phyloP scores from a whole-genome alignment of 2,888 invertebrate species.

The Cephonodes hylas region DNA sequence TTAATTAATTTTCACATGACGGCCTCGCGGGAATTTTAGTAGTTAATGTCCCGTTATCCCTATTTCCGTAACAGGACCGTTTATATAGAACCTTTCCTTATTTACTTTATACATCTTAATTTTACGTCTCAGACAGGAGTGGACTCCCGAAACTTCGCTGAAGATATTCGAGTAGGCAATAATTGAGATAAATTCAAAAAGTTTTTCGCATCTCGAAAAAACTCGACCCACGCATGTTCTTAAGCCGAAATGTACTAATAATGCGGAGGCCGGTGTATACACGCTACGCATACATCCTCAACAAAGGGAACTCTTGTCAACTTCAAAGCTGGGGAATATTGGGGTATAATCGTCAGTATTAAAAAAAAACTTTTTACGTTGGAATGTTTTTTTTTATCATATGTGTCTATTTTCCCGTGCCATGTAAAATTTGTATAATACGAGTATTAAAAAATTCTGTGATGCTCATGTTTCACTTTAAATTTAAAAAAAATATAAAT shows the following conservation, averaged over 20 bases:
- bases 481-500: no score
- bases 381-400: neutral
- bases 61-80: neutral
- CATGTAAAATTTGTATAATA: no score
- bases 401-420: no score
- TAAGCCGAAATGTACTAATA: conserved; percentile 7
- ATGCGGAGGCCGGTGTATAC: neutral
- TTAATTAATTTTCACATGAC: neutral
- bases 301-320: neutral
- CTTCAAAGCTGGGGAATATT: neutral
- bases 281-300: neutral
- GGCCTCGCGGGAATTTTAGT: neutral
- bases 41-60: neutral
- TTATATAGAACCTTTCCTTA: neutral
- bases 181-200: conserved; percentile 13
- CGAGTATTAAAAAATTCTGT: no score
- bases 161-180: conserved; percentile 7
- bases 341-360: neutral
- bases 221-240: neutral
- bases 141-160: neutral
- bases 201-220: neutral
- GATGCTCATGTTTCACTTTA: no score
- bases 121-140: neutral
- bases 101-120: neutral
- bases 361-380: neutral